Conservation (phyloP, 1,140 invertebrate species). For the Neelides sp. region DNA sequence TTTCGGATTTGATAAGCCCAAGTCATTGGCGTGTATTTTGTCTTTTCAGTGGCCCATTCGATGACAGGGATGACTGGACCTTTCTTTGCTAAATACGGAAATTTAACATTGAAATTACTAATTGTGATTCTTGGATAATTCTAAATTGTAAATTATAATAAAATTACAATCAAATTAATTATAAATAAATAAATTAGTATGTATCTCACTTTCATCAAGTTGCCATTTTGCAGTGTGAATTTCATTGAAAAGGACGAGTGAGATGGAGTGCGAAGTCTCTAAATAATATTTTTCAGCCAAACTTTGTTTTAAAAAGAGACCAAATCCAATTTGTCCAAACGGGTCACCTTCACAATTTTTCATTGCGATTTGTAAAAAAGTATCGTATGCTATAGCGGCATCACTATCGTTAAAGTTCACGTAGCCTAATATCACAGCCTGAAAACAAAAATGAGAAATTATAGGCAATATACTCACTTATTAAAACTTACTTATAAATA, state of each 20-base stretch:
- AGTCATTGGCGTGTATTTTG: conserved; percentile 20
- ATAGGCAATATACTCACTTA: background rate
- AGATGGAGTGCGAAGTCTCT: conserved; percentile 23
- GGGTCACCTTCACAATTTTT: conserved; percentile 28
- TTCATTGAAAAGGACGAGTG: conserved; percentile 30
- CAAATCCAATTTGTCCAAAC: conserved; percentile 30
- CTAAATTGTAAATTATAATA: background rate
- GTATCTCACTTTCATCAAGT: conserved; percentile 12
- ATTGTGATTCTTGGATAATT: background rate
- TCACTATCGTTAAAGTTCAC: conserved; percentile 23
- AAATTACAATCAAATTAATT: background rate
- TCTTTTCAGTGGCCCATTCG: conserved; percentile 26
- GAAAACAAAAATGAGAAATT: background rate
- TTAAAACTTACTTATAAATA: background rate
- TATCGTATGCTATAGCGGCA: conserved; percentile 16
- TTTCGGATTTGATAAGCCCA: conserved; percentile 27
- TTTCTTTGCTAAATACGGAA: conserved; percentile 13
- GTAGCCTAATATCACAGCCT: conserved; percentile 26
- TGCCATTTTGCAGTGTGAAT: conserved; percentile 31
- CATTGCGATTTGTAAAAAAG: conserved; percentile 28
- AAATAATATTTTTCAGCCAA: conserved; percentile 29
- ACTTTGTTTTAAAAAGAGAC: conserved; percentile 15
- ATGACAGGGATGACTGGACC: conserved; percentile 27
- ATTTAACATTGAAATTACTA: background rate
- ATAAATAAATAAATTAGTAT: conserved; percentile 2